Percentiles rank a stretch among this genome's conserved stretches.
Evolutionary conservation across 2,888 invertebrate genomes (phyloP).

Genomic region (Baccha elongata): DNA sequence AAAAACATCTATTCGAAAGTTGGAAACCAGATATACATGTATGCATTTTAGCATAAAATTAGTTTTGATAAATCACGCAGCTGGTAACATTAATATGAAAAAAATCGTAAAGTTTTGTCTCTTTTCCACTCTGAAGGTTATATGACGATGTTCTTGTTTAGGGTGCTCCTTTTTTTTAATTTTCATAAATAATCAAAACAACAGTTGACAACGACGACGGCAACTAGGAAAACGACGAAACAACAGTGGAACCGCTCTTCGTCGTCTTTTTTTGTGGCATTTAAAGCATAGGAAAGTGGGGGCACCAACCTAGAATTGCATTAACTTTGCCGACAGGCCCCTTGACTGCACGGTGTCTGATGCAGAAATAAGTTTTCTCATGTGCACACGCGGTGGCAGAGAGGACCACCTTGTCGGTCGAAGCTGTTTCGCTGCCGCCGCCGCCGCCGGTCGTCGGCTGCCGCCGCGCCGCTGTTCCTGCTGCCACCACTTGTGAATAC

Average conservation of each 20-base stretch:
- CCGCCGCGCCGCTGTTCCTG: slow-evolving; percentile 7
- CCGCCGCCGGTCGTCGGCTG: slow-evolving; percentile 10
- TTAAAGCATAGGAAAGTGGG: slow-evolving; percentile 40
- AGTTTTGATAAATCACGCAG: too few relatives aligned
- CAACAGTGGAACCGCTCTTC: slow-evolving; percentile 50
- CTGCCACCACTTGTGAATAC: slow-evolving; percentile 50
- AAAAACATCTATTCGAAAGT: too few relatives aligned
- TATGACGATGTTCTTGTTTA: slow-evolving; percentile 42
- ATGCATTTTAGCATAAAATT: too few relatives aligned
- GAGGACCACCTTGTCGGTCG: slow-evolving; percentile 75
- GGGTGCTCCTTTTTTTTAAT: slow-evolving; percentile 64
- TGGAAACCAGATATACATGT: too few relatives aligned
- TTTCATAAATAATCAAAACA: slow-evolving; percentile 74
- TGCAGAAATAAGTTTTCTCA: slow-evolving; percentile 71
- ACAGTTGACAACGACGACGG: slow-evolving; percentile 66
- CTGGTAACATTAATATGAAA: neutral
- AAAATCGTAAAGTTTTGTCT: neutral
- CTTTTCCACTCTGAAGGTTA: slow-evolving; percentile 10
- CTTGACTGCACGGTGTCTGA: slow-evolving; percentile 63
- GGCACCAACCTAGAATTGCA: slow-evolving; percentile 36
- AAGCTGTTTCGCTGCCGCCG: slow-evolving; percentile 62
- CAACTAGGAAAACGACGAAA: slow-evolving; percentile 31
- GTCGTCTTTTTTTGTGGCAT: slow-evolving; percentile 36
- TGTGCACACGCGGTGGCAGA: slow-evolving; percentile 60
- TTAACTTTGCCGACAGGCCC: slow-evolving; percentile 55